Percentiles rank a stretch among this genome's conserved stretches.
Conservation (phyloP, 2,113 vertebrate species). For the Accipiter cooperii region DNA sequence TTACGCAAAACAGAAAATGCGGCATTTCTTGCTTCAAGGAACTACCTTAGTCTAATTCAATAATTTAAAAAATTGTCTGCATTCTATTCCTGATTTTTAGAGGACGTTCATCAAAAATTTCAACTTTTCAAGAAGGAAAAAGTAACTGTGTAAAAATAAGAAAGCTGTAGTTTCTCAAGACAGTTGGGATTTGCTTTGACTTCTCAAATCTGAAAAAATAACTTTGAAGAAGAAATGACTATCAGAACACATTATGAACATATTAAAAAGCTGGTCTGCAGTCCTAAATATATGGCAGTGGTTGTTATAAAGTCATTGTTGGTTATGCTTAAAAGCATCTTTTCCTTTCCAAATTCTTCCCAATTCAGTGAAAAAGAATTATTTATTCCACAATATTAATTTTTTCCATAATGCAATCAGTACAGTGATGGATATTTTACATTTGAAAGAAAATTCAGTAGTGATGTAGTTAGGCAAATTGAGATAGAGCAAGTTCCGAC, state of each 20-base stretch:
- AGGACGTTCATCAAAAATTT: background rate
- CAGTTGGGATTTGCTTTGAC: background rate
- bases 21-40: background rate
- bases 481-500: background rate
- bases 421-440: background rate
- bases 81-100: background rate
- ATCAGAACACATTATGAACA: background rate
- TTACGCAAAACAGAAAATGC: background rate
- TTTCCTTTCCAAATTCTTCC: background rate
- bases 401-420: background rate
- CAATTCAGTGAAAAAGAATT: background rate
- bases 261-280: background rate
- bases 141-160: background rate
- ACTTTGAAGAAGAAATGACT: background rate
- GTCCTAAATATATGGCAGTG: background rate
- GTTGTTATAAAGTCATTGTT: background rate
- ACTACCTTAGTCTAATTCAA: background rate
- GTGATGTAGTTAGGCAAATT: background rate
- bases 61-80: background rate
- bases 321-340: background rate
- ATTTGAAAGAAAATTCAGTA: background rate
- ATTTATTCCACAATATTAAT: background rate
- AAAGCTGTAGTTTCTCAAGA: background rate
- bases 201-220: background rate
- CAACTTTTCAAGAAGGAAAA: background rate